Evolutionary conservation across 2,797 vertebrate genomes (phyloP).

Genomic region (Cephalopachus bancanus): DNA sequence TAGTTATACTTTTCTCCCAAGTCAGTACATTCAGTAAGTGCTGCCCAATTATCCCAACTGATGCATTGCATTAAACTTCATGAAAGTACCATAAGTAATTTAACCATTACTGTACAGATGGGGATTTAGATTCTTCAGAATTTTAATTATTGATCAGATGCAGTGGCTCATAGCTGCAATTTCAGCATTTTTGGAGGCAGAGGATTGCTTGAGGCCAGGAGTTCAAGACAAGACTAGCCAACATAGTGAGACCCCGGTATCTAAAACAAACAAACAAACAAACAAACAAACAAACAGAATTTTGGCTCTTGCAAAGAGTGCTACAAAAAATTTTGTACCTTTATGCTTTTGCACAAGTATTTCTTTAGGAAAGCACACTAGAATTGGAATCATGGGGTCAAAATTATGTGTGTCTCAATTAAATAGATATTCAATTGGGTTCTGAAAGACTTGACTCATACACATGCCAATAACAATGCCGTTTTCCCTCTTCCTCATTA

Average conservation of each 20-base stretch:
- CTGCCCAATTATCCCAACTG: constrained; percentile 12
- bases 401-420: neutral
- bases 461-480: neutral
- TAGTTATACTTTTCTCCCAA: neutral
- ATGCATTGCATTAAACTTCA: constrained; percentile 12
- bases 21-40: neutral
- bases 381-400: neutral
- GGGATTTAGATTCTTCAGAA: neutral
- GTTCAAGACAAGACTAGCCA: too few species aligned
- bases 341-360: neutral
- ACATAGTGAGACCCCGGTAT: too few species aligned
- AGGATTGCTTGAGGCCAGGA: too few species aligned
- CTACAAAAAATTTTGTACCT: constrained; percentile 17
- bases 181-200: too few species aligned
- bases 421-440: neutral
- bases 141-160: neutral
- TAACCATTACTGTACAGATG: neutral
- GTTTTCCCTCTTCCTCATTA: neutral
- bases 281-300: too few species aligned
- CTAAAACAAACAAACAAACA: too few species aligned
- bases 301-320: neutral
- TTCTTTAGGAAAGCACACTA: neutral
- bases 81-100: neutral
- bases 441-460: constrained; percentile 1
- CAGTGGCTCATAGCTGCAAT: too few species aligned